Base-by-base conservation (phyloP, 2,888 invertebrate genomes). In the Thymelicus acteon region DNA sequence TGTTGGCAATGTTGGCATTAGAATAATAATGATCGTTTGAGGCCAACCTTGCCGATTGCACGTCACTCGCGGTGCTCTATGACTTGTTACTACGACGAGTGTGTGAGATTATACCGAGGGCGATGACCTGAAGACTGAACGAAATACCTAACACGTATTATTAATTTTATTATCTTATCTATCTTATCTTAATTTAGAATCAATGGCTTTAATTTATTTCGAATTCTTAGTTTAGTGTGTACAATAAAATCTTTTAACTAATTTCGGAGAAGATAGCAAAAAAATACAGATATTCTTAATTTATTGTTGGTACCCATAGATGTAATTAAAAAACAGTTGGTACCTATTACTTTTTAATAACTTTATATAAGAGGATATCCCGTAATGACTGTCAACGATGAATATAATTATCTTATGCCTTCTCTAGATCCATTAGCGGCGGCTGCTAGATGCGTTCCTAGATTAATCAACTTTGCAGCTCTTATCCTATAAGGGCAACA, bases 31-130 rank as follows among this genome's bases (percentile, higher is more conserved):
- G 44, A 44, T 12, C 44, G 10, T 44, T 44, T 87, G 88, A 82
- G 88, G 85, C 85, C 82, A 82, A 78, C 73, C 78, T 82, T 78
- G 74, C 80, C 19, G 19, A 19, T 52, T 7, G 19, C 0, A 19
- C 15, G 15, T 52, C 15, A 19, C 49, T 15, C 15, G 19, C 49
- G 49, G 1, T 85, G 86, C 6, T 13, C 13, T 48, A 31, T n/a
- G 39, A 60, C n/a, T 52, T 40, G 60, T 67, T 61, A 67, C 67
- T 44, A 61, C 31, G 31, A 31, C 31, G 31, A 31, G 31, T 61
- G 60, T 60, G 49, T n/a, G 65, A 65, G 48, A 52, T 44, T 44
- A 19, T 39, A 2, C 0, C 19, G n/a, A 24, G 67, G 52, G 60
- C 60, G 24, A 67, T 67, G 67, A 67, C 67, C 60, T 60, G 12